Percentiles rank a stretch among this genome's conserved stretches.
These are phyloP conservation scores for Syrrhaptes paradoxus DNA, from an alignment of 2,113 vertebrate species.

Conservation along the genomic window DNA sequence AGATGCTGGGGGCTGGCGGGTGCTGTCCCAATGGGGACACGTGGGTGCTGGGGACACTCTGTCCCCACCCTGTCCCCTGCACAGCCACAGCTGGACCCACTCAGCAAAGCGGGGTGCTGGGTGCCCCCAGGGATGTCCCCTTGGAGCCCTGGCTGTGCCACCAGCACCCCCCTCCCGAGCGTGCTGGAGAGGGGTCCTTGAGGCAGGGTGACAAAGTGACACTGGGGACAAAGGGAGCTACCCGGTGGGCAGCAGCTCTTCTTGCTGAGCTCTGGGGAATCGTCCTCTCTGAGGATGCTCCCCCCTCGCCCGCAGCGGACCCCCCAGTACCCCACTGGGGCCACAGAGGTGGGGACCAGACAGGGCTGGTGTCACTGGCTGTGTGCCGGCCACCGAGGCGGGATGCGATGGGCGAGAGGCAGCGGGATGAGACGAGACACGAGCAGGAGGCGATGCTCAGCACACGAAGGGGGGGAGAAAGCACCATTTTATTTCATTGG, in stretches of 20 bases:
- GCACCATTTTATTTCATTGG: not conserved
- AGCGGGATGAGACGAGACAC: rapidly evolving
- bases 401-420: rapidly evolving
- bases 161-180: not conserved
- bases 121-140: rapidly evolving
- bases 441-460: not conserved
- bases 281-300: not conserved
- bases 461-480: not conserved
- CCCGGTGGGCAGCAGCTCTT: not conserved
- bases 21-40: rapidly evolving
- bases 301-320: rapidly evolving
- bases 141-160: not conserved
- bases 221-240: rapidly evolving
- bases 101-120: not conserved
- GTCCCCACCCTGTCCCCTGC: not conserved
- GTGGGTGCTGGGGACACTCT: not conserved
- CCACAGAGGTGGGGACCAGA: not conserved
- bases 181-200: not conserved
- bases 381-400: rapidly evolving
- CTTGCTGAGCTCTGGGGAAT: not conserved
- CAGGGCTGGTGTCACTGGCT: rapidly evolving
- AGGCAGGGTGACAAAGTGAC: not conserved
- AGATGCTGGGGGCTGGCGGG: not conserved
- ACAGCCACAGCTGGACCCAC: not conserved
- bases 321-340: rapidly evolving